These are phyloP conservation scores for Notodonta dromedarius DNA, from an alignment of 2,888 invertebrate genomes.

Conservation along the genomic window DNA sequence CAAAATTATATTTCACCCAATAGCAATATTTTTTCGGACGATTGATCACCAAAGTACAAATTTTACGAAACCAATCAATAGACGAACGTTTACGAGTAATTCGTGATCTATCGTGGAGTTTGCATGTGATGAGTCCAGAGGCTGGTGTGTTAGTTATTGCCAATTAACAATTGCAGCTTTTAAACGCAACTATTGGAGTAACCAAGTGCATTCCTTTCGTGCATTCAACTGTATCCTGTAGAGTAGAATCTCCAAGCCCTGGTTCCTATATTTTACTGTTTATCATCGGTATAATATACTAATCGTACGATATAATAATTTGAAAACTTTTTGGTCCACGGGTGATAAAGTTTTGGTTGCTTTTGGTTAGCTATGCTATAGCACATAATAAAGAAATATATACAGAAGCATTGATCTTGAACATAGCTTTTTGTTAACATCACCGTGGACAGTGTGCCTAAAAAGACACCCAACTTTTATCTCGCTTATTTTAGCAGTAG, in stretches of 20 bases:
- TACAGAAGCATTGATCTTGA: no score
- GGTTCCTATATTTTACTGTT: not conserved
- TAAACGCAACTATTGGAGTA: not conserved
- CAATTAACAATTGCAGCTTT: slow-evolving; percentile 4
- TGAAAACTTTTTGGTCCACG: no score
- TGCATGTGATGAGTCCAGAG: not conserved
- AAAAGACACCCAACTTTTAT: no score
- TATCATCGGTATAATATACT: not conserved
- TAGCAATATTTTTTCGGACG: no score
- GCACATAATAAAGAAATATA: no score
- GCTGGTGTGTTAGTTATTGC: not conserved
- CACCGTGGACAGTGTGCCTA: no score
- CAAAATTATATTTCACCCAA: no score
- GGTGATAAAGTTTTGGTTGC: no score
- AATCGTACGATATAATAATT: not conserved
- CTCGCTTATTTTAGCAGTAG: no score
- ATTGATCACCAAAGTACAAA: not conserved
- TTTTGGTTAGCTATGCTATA: no score
- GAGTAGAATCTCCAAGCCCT: not conserved
- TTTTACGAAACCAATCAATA: not conserved
- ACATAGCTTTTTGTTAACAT: no score
- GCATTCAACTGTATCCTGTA: slow-evolving; percentile 2
- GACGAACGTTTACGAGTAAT: not conserved
- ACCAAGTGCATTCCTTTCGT: slow-evolving; percentile 2
- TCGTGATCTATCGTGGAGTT: not conserved